Base-by-base conservation (phyloP, 2,888 invertebrate genomes). In the Cheilosia vulpina region DNA sequence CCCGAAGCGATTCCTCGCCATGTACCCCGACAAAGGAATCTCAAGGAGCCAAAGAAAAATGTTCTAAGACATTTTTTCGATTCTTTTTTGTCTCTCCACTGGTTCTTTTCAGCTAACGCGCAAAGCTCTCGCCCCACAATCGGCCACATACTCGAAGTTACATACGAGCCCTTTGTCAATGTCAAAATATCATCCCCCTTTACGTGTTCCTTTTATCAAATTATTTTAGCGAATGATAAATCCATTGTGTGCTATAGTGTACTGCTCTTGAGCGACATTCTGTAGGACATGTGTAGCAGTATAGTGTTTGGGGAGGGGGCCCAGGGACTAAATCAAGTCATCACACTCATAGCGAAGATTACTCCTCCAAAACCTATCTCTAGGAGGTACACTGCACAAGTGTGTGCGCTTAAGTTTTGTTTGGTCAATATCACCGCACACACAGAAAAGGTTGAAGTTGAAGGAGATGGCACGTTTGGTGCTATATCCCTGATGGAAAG, bases 151-250 rank as follows among this genome's bases (percentile, higher is more conserved):
- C 58, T 52, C 45, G 15, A 19, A 43, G 53, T 21, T 53, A 43
- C 47, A 45, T 78, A 78, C 63, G 77, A 78, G 78, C 58, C 65
- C 78, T 79, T 79, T 79, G 72, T 79, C 78, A 79, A 79, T 71
- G 78, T 79, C 78, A 79, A 72, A 57, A 79, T 41, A 71, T 65
- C 58, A 50, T 65, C 50, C 71, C 65, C 24, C 50, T 60, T 27
- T 58, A 65, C 78, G 71, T 79, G 78, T 79, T 71, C 57, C 34
- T 71, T 71, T 78, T 78, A 72, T 72, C 71, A 79, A 79, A 79
- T 79, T 72, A 79, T 72, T 79, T 79, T 52, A 50, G 63, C 58
- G 65, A 58, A 79, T 79, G 71, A 72, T 79, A 79, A 72, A 79
- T 79, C 72, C 71, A 72, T 79, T 65, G 41, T 57, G 24, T 65